phyloP scores from a whole-genome alignment of 2,113 vertebrate genomes.

The Lophura nycthemera region DNA sequence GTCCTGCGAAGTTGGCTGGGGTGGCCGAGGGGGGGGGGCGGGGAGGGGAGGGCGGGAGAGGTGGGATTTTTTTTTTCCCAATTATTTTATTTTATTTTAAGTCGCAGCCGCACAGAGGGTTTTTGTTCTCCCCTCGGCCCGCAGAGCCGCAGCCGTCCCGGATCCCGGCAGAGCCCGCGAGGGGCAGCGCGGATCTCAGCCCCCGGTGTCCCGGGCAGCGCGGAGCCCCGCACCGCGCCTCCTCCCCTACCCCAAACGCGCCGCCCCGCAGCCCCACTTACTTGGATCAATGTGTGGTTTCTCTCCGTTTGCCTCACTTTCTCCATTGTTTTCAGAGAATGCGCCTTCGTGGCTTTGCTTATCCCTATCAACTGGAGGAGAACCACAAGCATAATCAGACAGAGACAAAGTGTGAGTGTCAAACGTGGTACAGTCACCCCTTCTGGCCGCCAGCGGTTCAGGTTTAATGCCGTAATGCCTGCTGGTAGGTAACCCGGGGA shows the following conservation, averaged over 20 bases:
- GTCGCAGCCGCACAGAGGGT: neutral
- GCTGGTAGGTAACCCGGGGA: conserved; percentile 92
- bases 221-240: conserved; percentile 5
- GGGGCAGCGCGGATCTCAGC: neutral
- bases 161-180: neutral
- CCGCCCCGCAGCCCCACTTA: conserved; percentile 78
- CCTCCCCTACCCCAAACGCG: conserved; percentile 19
- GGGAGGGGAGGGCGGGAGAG: no score
- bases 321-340: conserved; percentile 84
- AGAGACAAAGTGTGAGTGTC: conserved; percentile 92
- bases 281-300: conserved; percentile 88
- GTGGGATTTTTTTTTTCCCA: neutral
- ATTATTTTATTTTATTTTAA: neutral
- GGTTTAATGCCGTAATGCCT: conserved; percentile 96
- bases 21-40: neutral
- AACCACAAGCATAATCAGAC: conserved; percentile 91
- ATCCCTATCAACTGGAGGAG: conserved; percentile 89
- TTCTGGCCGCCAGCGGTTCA: conserved; percentile 89
- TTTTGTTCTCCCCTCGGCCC: neutral
- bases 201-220: no score
- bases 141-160: neutral
- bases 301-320: conserved; percentile 83
- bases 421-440: conserved; percentile 88
- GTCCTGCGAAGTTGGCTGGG: neutral
- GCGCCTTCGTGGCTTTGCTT: conserved; percentile 85